A percentile compares a stretch with the other conserved stretches of the same genome.
Evolutionary conservation across 2,113 vertebrate genomes (phyloP).

Genomic region (Myiozetetes cayanensis): DNA sequence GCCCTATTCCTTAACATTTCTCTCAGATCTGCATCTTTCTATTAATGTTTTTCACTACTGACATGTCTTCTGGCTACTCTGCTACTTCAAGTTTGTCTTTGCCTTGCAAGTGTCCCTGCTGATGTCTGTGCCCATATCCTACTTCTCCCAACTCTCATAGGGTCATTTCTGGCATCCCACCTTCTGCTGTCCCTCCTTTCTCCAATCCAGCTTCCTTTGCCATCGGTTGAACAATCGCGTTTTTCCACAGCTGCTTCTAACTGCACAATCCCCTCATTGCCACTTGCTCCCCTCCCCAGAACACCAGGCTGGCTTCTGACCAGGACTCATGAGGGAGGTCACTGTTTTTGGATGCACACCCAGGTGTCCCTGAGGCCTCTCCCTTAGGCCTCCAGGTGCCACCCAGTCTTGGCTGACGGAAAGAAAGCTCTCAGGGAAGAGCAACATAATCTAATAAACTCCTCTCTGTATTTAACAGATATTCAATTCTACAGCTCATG

Average conservation of each 20-base stretch:
- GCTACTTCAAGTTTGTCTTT: background rate
- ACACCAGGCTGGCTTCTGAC: background rate
- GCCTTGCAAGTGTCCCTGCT: background rate
- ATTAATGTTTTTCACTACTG: background rate
- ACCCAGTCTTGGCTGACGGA: background rate
- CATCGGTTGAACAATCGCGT: fast-evolving
- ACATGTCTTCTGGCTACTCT: background rate
- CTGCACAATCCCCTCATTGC: fast-evolving
- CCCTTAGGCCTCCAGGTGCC: background rate
- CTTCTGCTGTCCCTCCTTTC: background rate
- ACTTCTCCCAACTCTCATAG: background rate
- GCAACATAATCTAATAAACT: background rate
- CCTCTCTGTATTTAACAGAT: background rate
- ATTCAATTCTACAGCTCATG: background rate
- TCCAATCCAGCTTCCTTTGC: background rate
- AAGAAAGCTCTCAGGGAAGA: background rate
- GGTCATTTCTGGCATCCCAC: background rate
- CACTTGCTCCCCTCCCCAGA: background rate
- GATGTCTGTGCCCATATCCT: fast-evolving
- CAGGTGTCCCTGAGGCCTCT: fast-evolving
- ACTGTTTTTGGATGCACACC: fast-evolving
- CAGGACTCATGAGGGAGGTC: background rate
- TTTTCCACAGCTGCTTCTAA: background rate
- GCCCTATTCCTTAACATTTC: background rate
- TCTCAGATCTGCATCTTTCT: background rate